Conservation (phyloP, 2,888 invertebrate species). For the Drosophila pullipes region DNA sequence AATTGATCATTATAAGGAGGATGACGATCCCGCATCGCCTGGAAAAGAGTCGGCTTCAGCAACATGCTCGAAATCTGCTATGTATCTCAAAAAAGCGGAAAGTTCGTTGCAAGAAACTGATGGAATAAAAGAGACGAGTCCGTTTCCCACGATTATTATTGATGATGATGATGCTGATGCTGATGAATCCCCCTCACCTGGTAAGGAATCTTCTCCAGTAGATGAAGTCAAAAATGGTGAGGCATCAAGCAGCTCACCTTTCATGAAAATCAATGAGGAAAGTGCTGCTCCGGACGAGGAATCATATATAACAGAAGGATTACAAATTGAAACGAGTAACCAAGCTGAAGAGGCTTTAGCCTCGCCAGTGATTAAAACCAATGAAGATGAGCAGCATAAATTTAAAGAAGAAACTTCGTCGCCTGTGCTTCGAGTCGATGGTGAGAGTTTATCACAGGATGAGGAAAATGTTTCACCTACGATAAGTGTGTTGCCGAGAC, state of each 20-base stretch:
- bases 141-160: neutral
- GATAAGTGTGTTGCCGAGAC: neutral
- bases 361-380: constrained; percentile 15
- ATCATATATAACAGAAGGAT: neutral
- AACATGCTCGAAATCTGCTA: neutral
- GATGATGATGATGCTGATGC: constrained; percentile 1
- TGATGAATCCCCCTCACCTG: neutral
- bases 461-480: constrained; percentile 16
- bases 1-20: neutral
- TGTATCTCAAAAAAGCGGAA: constrained; percentile 2
- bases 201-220: neutral
- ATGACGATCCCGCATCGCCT: neutral
- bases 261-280: neutral
- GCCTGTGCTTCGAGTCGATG: neutral
- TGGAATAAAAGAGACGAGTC: constrained; percentile 3
- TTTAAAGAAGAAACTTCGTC: constrained; percentile 8
- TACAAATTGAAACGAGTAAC: neutral
- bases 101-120: neutral
- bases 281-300: neutral
- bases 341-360: constrained; percentile 10
- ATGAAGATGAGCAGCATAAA: constrained; percentile 5
- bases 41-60: neutral
- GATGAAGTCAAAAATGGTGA: constrained; percentile 11
- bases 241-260: neutral
- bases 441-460: constrained; percentile 20